Conservation (phyloP, 2,113 vertebrate genomes). For the Dissostichus mawsoni region DNA sequence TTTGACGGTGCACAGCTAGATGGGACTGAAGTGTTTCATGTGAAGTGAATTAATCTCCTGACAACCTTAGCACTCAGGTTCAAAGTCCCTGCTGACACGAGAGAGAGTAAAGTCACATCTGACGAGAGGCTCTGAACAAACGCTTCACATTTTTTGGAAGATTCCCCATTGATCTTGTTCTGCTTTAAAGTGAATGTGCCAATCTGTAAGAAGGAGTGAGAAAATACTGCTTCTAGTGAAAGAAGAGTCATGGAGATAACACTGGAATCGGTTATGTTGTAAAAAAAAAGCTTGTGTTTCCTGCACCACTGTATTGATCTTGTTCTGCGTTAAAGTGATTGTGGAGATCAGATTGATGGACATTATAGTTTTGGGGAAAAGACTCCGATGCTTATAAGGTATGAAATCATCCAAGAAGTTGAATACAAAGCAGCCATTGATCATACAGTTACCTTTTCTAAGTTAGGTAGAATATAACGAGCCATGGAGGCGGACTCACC, state of each 20-base stretch:
- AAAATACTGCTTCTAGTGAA: not conserved
- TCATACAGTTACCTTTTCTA: not conserved
- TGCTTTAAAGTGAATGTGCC: not conserved
- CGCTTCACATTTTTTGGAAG: not conserved
- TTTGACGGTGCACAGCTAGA: slow-evolving; percentile 7
- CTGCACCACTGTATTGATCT: no score
- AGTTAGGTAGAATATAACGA: not conserved
- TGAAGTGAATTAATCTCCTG: not conserved
- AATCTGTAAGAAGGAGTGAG: not conserved
- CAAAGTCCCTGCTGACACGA: slow-evolving; percentile 26
- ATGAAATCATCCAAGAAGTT: no score
- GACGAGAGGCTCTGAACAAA: not conserved
- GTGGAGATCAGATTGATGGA: no score
- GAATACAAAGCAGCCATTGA: no score
- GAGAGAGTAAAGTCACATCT: slow-evolving; percentile 16
- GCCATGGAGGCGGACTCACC: slow-evolving; percentile 81
- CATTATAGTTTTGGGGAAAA: no score
- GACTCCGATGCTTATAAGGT: no score
- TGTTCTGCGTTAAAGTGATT: no score
- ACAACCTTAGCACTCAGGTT: not conserved
- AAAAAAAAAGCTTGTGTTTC: no score
- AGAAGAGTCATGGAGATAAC: no score
- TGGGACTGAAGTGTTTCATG: not conserved
- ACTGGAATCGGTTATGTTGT: not conserved
- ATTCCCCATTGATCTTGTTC: not conserved